Evolutionary conservation across 1,140 invertebrate species (phyloP).

Genomic region (Camponotus vicinus): DNA sequence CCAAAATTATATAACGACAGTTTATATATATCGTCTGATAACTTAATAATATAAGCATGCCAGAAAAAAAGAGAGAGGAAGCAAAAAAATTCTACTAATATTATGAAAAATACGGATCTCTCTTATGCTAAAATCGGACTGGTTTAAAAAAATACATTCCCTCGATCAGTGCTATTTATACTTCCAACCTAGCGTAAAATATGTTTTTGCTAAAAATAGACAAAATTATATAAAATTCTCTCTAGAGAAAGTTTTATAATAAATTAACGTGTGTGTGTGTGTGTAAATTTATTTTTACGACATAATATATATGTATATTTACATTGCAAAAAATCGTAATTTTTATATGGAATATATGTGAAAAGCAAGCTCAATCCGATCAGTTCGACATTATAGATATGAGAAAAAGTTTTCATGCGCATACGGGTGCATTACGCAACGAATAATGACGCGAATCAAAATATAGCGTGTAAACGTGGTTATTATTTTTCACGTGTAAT

Average conservation of each 20-base stretch:
- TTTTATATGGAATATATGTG: neutral
- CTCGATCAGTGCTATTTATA: slow-evolving; percentile 1
- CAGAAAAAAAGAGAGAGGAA: neutral
- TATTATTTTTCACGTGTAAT: slow-evolving; percentile 41
- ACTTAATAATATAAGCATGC: neutral
- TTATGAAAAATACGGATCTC: neutral
- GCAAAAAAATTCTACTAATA: neutral
- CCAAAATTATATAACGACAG: neutral
- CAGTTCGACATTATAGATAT: slow-evolving; percentile 25
- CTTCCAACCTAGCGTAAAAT: neutral
- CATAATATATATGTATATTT: neutral
- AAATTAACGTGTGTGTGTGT: neutral
- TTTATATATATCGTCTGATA: neutral
- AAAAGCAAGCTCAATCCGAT: neutral
- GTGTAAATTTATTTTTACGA: too few relatives aligned
- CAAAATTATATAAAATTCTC: slow-evolving; percentile 1
- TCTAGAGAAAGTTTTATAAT: neutral
- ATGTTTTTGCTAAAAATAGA: neutral
- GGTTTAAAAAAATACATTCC: neutral
- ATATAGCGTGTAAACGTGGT: neutral
- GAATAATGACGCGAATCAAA: slow-evolving; percentile 24
- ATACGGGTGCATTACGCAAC: slow-evolving; percentile 1
- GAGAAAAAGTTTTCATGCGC: slow-evolving; percentile 1
- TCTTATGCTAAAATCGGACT: neutral
- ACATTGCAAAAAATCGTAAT: neutral